These are phyloP conservation scores for Rattus rattus DNA, from an alignment of 2,113 vertebrate species.

Conservation along the genomic window DNA sequence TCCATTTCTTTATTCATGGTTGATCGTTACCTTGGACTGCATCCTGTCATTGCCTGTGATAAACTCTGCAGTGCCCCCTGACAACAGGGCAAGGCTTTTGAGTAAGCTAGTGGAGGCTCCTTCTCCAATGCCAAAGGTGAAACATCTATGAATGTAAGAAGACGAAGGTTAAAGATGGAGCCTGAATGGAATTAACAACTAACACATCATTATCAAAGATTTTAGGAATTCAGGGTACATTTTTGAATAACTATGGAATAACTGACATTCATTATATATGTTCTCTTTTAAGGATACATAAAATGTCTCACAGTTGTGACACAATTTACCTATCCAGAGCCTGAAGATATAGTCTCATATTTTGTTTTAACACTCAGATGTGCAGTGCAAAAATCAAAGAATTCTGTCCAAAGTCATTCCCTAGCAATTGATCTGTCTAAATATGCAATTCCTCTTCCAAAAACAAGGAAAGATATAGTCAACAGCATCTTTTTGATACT, in stretches of 20 bases:
- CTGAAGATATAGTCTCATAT: background rate
- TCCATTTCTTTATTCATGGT: background rate
- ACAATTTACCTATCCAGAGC: background rate
- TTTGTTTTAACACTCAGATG: background rate
- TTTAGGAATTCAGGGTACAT: background rate
- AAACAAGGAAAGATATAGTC: background rate
- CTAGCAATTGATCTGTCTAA: background rate
- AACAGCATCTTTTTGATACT: background rate
- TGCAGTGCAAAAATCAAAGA: background rate
- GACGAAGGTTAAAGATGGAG: background rate
- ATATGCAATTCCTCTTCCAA: background rate
- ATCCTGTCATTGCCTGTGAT: slow-evolving; percentile 89
- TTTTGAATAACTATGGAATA: background rate
- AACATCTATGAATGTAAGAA: slow-evolving; percentile 85
- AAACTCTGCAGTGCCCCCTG: slow-evolving; percentile 89
- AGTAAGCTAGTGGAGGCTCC: slow-evolving; percentile 91
- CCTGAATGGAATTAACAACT: background rate
- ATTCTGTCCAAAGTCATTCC: background rate
- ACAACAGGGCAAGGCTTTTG: slow-evolving; percentile 88
- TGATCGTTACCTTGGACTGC: slow-evolving; percentile 89
- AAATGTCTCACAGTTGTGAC: background rate
- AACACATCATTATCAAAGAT: background rate
- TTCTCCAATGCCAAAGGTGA: slow-evolving; percentile 92
- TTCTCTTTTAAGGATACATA: background rate
- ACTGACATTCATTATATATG: background rate